Evolutionary conservation across 2,113 vertebrate genomes (phyloP), one percentile per base, ranked within the genome.

Genomic region (Caloenas nicobarica): DNA sequence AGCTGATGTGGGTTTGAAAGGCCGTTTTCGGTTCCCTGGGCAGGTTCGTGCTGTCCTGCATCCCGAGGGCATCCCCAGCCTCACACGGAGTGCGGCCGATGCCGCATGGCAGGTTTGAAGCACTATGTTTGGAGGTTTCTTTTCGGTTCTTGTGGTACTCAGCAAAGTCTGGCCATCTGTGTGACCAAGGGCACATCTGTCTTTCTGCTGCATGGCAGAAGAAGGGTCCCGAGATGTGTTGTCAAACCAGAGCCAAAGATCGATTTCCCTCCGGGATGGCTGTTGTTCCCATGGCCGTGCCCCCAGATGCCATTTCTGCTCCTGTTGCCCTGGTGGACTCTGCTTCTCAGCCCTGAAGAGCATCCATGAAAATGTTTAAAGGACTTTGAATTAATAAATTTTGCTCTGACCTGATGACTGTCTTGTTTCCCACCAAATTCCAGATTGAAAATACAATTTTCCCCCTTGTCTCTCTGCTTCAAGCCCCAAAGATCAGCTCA

Each of bases 91-190:
- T 0, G 4, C 11, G 62, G 42, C 48, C 26, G 60, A 7, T 69
- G 58, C 38, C 18, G 11, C 33, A 0, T 28, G 18, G 61, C 2
- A 3, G 12, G 2, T 36, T 40, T 36, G 50, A 16, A 81, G 33
- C 29, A 0, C 51, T 33, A 0, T 26, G 26, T 60, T 54, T 76
- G 62, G 58, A 64, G 24, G 16, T 38, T 40, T 64, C 1, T 3
- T 36, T 80, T 50, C 1, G 0, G 44, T 62, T 69, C 25, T 54
- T 3, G 13, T 29, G 56, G 48, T 7, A 42, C 74, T 85, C 61
- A 62, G 79, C 61, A 48, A 1, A 42, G 26, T 4, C 19, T 72
- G 68, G 36, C 72, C 12, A 4, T 53, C 65, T 42, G 33, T 68
- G 70, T 53, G 64, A 3, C 44, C 24, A 18, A 42, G 70, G 78